Percentiles rank a stretch among this genome's conserved stretches.
Evolutionary conservation across 2,797 vertebrate species (phyloP).

Genomic region (Myotis myotis): DNA sequence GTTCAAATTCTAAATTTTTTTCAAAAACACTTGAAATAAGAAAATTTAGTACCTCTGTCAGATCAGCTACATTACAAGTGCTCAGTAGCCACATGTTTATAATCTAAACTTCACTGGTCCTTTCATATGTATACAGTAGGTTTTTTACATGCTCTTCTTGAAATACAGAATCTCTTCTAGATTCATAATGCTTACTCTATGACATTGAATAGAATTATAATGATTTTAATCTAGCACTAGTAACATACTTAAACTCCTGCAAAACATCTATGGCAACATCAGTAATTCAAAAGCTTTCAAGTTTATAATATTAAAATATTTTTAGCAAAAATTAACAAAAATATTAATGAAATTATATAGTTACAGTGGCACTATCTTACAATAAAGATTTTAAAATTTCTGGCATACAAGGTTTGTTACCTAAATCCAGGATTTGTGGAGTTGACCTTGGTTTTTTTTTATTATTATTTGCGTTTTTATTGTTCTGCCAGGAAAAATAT

Average conservation of each 20-base stretch:
- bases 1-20: slow-evolving; percentile 29
- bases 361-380: neutral
- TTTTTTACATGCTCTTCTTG: neutral
- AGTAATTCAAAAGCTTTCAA: slow-evolving; percentile 14
- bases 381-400: neutral
- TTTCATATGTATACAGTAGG: neutral
- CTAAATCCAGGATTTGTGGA: neutral
- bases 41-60: neutral
- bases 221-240: neutral
- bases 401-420: neutral
- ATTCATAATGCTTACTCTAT: slow-evolving; percentile 18
- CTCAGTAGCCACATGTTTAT: neutral
- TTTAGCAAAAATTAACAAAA: neutral
- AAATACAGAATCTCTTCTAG: neutral
- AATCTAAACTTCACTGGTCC: neutral
- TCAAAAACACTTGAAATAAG: slow-evolving; percentile 11
- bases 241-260: neutral
- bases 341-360: neutral
- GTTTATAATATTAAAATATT: slow-evolving; percentile 2
- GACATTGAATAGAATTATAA: slow-evolving; percentile 4
- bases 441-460: neutral
- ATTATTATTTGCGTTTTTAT: neutral
- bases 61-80: neutral
- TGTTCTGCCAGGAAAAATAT: neutral
- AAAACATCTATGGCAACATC: neutral